Evolutionary conservation across 2,888 invertebrate genomes (phyloP), one percentile per base, ranked within the genome.

Genomic region (Chesias legatella): DNA sequence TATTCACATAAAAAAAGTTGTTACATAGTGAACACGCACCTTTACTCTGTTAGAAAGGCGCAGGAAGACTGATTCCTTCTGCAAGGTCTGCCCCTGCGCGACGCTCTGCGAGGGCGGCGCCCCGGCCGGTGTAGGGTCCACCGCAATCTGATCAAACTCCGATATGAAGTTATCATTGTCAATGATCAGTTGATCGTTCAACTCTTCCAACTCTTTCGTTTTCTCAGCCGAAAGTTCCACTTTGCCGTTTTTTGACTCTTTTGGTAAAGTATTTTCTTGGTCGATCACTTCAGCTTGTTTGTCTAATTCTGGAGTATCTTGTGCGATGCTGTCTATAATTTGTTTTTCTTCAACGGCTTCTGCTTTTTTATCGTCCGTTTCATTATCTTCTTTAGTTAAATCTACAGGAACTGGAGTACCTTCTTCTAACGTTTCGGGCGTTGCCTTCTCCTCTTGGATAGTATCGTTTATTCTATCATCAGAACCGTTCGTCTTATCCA

Each of bases 31-130:
- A 25, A 43, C 52, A 64, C 82, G 71, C 67, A 95, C 95, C 92
- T 97, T 98, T 41, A 99, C 97, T 67, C 98, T 92, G 79, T 99
- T 99, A 43, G 96, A 97, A 43, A 99, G 90, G 55, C 98, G 90
- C 69, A 99, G 91, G 74, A 99, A 97, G n/a, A 98, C 96, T 6
- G 97, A 97, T 78, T 98, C 98, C 62, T 97, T 97, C 67, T 95
- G 95, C 43, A 88, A 72, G 17, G 69, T 61, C 51, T 77, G 81
- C 7, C 67, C 75, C 51, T 73, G 82, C 42, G 79, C 77, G 39
- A 83, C 79, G 40, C 64, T 79, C 8, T 59, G 68, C 17, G 67
- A 44, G 1, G 66, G 50, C 1, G 57, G 70, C 7, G 64, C 36
- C 6, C 84, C 88, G 13, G 86, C 67, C 0, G 85, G 84, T 8